A percentile compares a stretch with the other conserved stretches of the same genome.
These are phyloP conservation scores for Halocynthia roretzi DNA, from an alignment of 23 tunicate species.

Conservation along the genomic window DNA sequence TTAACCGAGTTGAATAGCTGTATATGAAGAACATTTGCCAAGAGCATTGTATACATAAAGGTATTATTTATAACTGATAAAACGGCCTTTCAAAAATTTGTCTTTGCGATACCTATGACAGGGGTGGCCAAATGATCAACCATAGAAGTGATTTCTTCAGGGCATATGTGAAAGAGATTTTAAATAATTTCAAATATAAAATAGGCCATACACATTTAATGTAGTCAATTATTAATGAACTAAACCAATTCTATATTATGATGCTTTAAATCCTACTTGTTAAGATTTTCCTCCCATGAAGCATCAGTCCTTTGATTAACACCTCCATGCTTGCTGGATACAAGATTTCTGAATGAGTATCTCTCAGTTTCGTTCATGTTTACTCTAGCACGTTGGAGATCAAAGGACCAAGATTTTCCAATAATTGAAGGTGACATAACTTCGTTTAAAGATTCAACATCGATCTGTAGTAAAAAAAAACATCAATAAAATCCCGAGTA, in stretches of 20 bases:
- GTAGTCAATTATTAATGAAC: too few species aligned
- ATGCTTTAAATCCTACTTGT: constrained; percentile 39
- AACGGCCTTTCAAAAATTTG: too few species aligned
- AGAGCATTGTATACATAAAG: too few species aligned
- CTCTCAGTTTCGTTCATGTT: constrained; percentile 91
- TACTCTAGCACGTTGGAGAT: constrained; percentile 54
- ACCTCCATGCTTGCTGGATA: constrained; percentile 6
- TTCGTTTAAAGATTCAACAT: constrained; percentile 52
- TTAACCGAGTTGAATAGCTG: neutral
- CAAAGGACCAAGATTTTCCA: constrained; percentile 64
- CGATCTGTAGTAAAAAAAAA: constrained; percentile 38
- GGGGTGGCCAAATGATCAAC: too few species aligned
- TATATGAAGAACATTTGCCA: neutral
- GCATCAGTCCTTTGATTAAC: constrained; percentile 23
- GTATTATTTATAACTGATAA: too few species aligned
- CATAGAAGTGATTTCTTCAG: too few species aligned
- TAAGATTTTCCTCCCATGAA: constrained; percentile 55
- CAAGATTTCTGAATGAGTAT: constrained; percentile 18
- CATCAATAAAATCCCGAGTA: neutral
- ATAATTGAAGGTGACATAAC: constrained; percentile 7
- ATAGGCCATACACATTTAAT: too few species aligned
- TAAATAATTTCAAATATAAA: too few species aligned
- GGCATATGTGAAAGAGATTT: too few species aligned
- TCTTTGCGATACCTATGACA: too few species aligned
- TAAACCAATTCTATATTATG: too few species aligned